phyloP scores from a whole-genome alignment of 2,888 invertebrate genomes.

The Limnephilus rhombicus region DNA sequence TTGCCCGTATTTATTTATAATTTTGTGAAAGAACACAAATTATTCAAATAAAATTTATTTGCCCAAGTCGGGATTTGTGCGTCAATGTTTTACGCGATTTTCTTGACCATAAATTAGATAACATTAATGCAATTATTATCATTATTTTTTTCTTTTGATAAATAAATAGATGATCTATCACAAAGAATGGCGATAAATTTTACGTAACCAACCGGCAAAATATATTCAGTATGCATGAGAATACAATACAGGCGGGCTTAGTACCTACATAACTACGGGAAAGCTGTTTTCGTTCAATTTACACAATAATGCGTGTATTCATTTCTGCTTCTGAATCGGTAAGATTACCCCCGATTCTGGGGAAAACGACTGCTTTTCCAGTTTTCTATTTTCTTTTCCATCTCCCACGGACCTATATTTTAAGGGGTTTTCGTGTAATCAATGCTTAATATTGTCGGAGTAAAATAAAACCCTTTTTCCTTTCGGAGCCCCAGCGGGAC shows the following conservation, averaged over 20 bases:
- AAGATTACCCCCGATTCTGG: background rate
- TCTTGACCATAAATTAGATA: no score
- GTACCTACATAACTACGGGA: background rate
- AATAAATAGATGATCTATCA: background rate
- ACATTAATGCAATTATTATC: no score
- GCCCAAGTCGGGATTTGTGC: no score
- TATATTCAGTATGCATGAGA: background rate
- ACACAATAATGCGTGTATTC: background rate
- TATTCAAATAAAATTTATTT: no score
- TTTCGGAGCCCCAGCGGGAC: background rate
- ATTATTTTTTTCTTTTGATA: background rate
- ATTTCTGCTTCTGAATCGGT: background rate
- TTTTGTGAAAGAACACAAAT: no score
- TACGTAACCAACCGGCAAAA: background rate
- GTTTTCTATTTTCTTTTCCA: conserved; percentile 55
- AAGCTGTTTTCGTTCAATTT: background rate
- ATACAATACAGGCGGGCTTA: background rate
- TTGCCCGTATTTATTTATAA: no score
- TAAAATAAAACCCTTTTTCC: background rate
- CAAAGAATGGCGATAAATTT: background rate
- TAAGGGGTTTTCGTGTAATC: conserved; percentile 1
- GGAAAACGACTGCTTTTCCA: background rate
- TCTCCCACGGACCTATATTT: conserved; percentile 57
- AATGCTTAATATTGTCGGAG: background rate
- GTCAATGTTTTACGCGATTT: no score